Conservation (phyloP, 2,113 vertebrate species). For the Noctilio leporinus region DNA sequence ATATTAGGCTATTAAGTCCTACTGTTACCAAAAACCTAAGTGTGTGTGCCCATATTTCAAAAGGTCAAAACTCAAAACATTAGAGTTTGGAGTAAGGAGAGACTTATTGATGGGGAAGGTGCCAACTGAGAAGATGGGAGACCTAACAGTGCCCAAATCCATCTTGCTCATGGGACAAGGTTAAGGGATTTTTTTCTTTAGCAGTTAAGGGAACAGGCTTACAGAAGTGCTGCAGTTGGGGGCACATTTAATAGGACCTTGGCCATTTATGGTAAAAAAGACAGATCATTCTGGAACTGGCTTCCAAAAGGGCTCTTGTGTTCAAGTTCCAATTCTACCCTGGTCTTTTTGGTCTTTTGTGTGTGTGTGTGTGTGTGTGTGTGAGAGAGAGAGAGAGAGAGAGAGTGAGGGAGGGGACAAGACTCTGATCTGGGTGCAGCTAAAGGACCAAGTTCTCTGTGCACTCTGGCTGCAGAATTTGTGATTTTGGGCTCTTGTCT, state of each 20-base stretch:
- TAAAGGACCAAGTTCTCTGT: not conserved
- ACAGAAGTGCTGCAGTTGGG: not conserved
- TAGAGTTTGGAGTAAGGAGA: not conserved
- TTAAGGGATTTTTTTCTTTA: not conserved
- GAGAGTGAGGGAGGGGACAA: too few relatives aligned
- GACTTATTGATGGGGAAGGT: not conserved
- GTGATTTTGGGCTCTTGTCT: not conserved
- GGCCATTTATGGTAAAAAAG: not conserved
- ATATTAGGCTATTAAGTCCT: not conserved
- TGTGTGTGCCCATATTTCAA: not conserved
- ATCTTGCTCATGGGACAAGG: not conserved
- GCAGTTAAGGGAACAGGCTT: not conserved
- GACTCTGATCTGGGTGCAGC: not conserved
- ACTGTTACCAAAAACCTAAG: not conserved
- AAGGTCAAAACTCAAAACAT: not conserved
- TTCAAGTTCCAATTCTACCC: not conserved
- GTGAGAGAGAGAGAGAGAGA: too few relatives aligned
- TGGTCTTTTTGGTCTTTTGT: not conserved
- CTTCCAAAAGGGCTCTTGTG: not conserved
- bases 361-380: too few relatives aligned
- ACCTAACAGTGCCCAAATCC: not conserved
- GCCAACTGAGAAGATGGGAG: not conserved
- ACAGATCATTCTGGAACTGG: not conserved
- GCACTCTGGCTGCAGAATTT: not conserved
- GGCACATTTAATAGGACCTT: not conserved